phyloP scores from a whole-genome alignment of 2,888 invertebrate genomes.

The Tigriopus californicus region DNA sequence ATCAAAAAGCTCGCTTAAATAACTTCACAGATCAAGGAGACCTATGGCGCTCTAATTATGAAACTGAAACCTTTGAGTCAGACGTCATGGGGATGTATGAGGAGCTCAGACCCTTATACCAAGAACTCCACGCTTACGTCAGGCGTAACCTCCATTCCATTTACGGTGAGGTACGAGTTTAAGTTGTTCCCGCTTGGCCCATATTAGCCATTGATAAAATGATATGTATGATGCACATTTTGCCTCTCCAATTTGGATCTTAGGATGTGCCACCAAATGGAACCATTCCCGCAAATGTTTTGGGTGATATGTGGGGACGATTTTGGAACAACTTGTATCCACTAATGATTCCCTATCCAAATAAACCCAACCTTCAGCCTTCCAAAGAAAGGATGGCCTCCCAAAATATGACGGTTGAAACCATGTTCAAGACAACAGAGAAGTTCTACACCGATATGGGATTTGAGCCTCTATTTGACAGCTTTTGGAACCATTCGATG shows the following conservation, averaged over 20 bases:
- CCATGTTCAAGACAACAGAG: conserved; percentile 51
- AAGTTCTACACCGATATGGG: conserved; percentile 67
- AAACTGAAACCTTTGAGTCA: conserved; percentile 18
- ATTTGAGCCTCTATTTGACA: conserved; percentile 29
- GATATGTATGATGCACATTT: no score
- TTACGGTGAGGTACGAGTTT: conserved; percentile 23
- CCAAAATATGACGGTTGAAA: conserved; percentile 18
- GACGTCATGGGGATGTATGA: conserved; percentile 17
- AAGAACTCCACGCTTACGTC: conserved; percentile 29
- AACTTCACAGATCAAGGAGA: conserved; percentile 18
- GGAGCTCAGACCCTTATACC: conserved; percentile 24
- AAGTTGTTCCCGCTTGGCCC: no score
- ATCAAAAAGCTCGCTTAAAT: conserved; percentile 18
- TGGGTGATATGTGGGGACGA: conserved; percentile 27
- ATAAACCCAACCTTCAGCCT: conserved; percentile 21
- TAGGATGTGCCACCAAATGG: conserved; percentile 22
- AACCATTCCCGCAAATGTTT: conserved; percentile 31
- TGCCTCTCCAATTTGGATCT: no score
- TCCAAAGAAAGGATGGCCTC: conserved; percentile 18
- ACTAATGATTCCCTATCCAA: conserved; percentile 22
- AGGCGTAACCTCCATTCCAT: conserved; percentile 23
- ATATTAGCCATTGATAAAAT: no score
- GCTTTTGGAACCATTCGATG: conserved; percentile 47
- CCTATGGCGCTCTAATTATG: conserved; percentile 17
- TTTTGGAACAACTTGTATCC: conserved; percentile 22